Evolutionary conservation across 2,113 vertebrate genomes (phyloP).

Genomic region (Laterallus jamaicensis): DNA sequence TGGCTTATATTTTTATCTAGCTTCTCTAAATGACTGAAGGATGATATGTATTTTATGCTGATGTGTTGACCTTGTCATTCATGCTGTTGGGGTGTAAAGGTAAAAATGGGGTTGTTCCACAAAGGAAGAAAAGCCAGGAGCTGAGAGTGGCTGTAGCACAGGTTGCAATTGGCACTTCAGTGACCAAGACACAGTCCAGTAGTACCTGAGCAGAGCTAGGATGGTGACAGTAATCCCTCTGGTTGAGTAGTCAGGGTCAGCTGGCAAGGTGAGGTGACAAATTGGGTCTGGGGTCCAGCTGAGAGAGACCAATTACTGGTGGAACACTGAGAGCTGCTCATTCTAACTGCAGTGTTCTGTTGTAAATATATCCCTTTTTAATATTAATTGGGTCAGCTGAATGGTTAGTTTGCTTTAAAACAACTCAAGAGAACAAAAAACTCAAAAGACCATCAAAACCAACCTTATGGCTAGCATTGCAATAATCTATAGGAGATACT

Average conservation of each 20-base stretch:
- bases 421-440: too few relatives aligned
- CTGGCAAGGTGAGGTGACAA: background rate
- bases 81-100: background rate
- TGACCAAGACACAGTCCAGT: background rate
- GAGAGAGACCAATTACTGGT: background rate
- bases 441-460: background rate
- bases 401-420: background rate
- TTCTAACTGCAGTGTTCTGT: background rate
- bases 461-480: background rate
- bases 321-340: background rate
- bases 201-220: background rate
- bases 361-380: background rate
- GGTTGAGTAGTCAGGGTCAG: background rate
- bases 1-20: too few relatives aligned
- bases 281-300: too few relatives aligned
- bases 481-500: background rate
- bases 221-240: rapidly evolving
- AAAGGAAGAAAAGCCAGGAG: background rate
- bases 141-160: background rate
- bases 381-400: background rate
- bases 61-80: too few relatives aligned
- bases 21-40: too few relatives aligned
- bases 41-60: too few relatives aligned
- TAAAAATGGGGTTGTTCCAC: background rate
- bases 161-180: rapidly evolving